Evolutionary conservation across 2,797 vertebrate genomes (phyloP), one percentile per base, ranked within the genome.

Genomic region (Numenius phaeopus): DNA sequence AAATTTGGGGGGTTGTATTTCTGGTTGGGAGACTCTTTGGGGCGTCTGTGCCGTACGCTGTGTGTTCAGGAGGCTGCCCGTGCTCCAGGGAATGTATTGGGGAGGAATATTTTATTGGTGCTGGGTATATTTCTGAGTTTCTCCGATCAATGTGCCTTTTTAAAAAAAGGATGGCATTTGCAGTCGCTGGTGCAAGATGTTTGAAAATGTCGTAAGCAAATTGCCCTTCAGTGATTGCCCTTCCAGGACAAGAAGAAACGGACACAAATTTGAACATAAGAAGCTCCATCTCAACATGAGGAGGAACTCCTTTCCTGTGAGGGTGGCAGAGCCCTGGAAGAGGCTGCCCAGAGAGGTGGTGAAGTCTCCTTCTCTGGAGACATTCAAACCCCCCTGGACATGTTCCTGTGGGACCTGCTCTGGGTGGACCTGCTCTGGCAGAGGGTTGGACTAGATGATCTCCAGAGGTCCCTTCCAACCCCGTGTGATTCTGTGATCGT

Each of bases 21-120:
- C 66, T 61, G 16, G 5, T 40, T 10, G 24, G n/a, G 57, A 27
- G 26, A 2, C 44, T 23, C 14, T 5, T 23, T 1, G 50, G 26
- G 44, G 13, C 8, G 3, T n/a, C 21, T 39, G 30, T 65, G 65
- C 55, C 44, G 29, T 18, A 3, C 0, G 10, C 67, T 0, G 0
- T 7, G 57, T 24, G 50, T 32, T 37, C 18, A 14, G 39, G 11
- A 37, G 69, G 23, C n/a, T 54, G 26, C 12, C 39, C 10, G 0
- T 0, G 3, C 19, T 27, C 37, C n/a, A 10, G 58, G 70, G 47
- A 16, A 7, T 9, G 6, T 13, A 9, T 3, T 39, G 32, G 8
- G 2, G 7, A 27, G 46, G 39, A 40, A 10, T 47, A 1, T 69
- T 42, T 49, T 30, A 2, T 30, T 46, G 11, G 18, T 21, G 44